phyloP scores from a whole-genome alignment of 2,888 invertebrate genomes.

The Hyppa rectilinea region DNA sequence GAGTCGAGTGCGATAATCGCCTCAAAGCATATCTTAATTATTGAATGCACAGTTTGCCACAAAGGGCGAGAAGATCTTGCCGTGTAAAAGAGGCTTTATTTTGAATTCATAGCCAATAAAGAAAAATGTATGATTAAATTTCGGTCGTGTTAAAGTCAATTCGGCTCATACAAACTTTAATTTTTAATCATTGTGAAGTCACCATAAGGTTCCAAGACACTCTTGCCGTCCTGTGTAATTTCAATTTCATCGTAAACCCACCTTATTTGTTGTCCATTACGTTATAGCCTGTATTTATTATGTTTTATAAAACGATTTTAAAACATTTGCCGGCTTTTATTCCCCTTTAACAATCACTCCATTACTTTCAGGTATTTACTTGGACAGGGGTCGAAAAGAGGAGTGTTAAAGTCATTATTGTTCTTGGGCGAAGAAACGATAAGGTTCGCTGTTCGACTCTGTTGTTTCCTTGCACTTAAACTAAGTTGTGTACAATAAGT shows the following conservation, averaged over 20 bases:
- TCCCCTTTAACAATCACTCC: background rate
- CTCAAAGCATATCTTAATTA: background rate
- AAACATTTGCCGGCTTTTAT: constrained; percentile 61
- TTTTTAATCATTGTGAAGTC: constrained; percentile 50
- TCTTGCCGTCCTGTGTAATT: constrained; percentile 84
- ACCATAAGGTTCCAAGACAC: constrained; percentile 73
- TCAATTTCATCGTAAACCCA: constrained; percentile 80
- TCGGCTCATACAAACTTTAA: background rate
- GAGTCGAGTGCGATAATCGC: background rate
- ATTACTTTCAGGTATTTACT: constrained; percentile 16
- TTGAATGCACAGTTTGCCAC: background rate
- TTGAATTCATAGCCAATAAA: background rate
- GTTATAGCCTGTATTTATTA: constrained; percentile 88
- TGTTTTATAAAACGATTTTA: constrained; percentile 87
- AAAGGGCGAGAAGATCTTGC: background rate
- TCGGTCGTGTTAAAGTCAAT: background rate
- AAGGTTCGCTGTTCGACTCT: background rate
- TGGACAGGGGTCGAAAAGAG: no score
- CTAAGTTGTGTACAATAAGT: no score
- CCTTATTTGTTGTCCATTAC: constrained; percentile 85
- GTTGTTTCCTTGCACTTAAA: background rate
- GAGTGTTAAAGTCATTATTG: background rate
- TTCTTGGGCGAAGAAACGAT: no score
- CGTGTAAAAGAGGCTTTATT: background rate
- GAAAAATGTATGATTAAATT: background rate